Evolutionary conservation across 2,113 vertebrate genomes (phyloP).

Genomic region (Caranx ignobilis): DNA sequence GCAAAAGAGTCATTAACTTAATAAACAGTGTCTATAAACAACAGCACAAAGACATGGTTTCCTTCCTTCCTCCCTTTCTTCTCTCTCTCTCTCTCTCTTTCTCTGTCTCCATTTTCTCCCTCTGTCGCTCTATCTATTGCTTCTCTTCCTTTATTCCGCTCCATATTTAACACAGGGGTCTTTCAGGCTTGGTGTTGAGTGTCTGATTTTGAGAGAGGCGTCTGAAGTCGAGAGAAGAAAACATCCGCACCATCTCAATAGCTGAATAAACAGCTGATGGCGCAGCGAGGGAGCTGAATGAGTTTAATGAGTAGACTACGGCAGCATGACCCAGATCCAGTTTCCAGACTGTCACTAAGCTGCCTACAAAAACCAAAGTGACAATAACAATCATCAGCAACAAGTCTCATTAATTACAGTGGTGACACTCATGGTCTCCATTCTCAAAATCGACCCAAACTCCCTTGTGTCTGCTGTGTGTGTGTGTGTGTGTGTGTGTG

Average conservation of each 20-base stretch:
- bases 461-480: slow-evolving; percentile 44
- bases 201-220: slow-evolving; percentile 47
- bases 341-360: slow-evolving; percentile 67
- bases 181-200: slow-evolving; percentile 45
- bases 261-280: slow-evolving; percentile 73
- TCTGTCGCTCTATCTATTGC: slow-evolving; percentile 36
- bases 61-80: slow-evolving; percentile 9
- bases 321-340: slow-evolving; percentile 72
- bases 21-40: slow-evolving; percentile 75
- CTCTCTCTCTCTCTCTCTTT: background rate
- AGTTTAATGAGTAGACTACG: slow-evolving; percentile 73
- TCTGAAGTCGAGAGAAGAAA: slow-evolving; percentile 72
- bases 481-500: slow-evolving; percentile 31
- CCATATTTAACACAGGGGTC: slow-evolving; percentile 50
- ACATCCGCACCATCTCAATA: slow-evolving; percentile 47
- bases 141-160: slow-evolving; percentile 27
- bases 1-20: slow-evolving; percentile 76
- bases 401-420: slow-evolving; percentile 74
- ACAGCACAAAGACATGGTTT: slow-evolving; percentile 55
- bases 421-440: slow-evolving; percentile 50
- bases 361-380: slow-evolving; percentile 60
- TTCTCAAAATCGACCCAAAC: slow-evolving; percentile 59
- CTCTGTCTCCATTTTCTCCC: background rate
- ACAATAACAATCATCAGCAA: slow-evolving; percentile 75
- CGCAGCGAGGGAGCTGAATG: slow-evolving; percentile 56